phyloP scores from a whole-genome alignment of 2,888 invertebrate genomes.

The Caenorhabditis panamensis region DNA sequence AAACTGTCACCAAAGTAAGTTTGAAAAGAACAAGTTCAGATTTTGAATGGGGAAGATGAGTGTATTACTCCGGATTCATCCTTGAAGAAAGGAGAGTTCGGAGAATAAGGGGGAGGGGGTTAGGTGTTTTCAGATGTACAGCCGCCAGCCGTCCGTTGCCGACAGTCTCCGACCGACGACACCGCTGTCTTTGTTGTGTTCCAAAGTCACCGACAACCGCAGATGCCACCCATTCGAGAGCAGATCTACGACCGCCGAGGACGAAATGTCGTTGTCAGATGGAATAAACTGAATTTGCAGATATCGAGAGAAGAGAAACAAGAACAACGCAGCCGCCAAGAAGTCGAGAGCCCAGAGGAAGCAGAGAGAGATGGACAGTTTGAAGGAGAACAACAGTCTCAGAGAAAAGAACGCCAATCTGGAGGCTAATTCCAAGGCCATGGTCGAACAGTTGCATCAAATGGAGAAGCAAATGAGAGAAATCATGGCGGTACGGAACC shows the following conservation, averaged over 20 bases:
- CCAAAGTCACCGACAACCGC: background rate
- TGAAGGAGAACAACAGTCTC: background rate
- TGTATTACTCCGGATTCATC: slow-evolving; percentile 2
- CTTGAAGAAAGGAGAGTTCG: slow-evolving; percentile 29
- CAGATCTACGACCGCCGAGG: background rate
- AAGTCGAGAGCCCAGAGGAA: slow-evolving; percentile 68
- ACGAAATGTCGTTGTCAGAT: too few relatives aligned
- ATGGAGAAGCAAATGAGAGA: background rate
- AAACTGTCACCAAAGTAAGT: slow-evolving; percentile 57
- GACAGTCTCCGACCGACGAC: background rate
- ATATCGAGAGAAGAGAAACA: slow-evolving; percentile 64
- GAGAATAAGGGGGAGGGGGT: slow-evolving; percentile 3
- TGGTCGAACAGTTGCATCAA: background rate
- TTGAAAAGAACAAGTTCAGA: too few relatives aligned
- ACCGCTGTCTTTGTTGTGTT: too few relatives aligned
- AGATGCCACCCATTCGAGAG: too few relatives aligned
- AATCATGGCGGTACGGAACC: background rate
- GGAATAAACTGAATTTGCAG: slow-evolving; percentile 39
- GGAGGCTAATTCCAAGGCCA: background rate
- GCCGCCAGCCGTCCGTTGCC: background rate
- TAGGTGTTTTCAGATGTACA: slow-evolving; percentile 26
- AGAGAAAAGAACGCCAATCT: background rate
- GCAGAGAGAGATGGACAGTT: slow-evolving; percentile 61
- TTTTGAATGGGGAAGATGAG: too few relatives aligned
- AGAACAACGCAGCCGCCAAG: slow-evolving; percentile 75